A percentile compares a stretch with the other conserved stretches of the same genome.
phyloP scores from a whole-genome alignment of 2,113 vertebrate species.

The Dicentrarchus labrax region DNA sequence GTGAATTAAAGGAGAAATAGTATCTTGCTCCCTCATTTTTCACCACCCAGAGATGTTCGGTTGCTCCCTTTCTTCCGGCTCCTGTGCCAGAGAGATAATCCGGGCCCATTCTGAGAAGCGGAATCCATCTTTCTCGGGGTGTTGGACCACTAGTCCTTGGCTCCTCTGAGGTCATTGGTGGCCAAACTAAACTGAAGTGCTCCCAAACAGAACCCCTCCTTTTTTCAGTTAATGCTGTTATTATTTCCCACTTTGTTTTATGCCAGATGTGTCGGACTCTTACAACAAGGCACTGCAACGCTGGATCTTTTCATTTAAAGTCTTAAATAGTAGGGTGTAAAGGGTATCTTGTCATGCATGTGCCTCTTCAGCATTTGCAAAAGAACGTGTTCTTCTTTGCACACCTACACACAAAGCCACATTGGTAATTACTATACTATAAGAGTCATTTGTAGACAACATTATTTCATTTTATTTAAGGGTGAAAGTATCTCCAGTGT shows the following conservation, averaged over 20 bases:
- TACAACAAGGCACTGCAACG: background rate
- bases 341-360: background rate
- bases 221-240: slow-evolving; percentile 21
- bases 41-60: slow-evolving; percentile 78
- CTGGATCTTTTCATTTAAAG: slow-evolving; percentile 9
- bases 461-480: background rate
- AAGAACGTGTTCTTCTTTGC: background rate
- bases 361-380: background rate
- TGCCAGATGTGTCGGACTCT: slow-evolving; percentile 9
- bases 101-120: slow-evolving; percentile 73
- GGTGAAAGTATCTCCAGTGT: background rate
- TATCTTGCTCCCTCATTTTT: slow-evolving; percentile 86
- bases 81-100: slow-evolving; percentile 86
- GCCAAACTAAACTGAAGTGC: slow-evolving; percentile 47
- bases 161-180: slow-evolving; percentile 80
- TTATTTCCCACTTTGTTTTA: slow-evolving; percentile 26
- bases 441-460: slow-evolving; percentile 9
- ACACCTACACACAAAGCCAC: slow-evolving; percentile 1
- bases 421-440: background rate
- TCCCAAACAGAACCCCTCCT: slow-evolving; percentile 30
- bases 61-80: slow-evolving; percentile 80
- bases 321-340: slow-evolving; percentile 5
- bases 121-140: slow-evolving; percentile 84
- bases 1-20: slow-evolving; percentile 88
- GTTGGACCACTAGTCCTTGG: slow-evolving; percentile 84